Conservation (phyloP, 1,140 invertebrate species). For the Tyrophagus putrescentiae region DNA sequence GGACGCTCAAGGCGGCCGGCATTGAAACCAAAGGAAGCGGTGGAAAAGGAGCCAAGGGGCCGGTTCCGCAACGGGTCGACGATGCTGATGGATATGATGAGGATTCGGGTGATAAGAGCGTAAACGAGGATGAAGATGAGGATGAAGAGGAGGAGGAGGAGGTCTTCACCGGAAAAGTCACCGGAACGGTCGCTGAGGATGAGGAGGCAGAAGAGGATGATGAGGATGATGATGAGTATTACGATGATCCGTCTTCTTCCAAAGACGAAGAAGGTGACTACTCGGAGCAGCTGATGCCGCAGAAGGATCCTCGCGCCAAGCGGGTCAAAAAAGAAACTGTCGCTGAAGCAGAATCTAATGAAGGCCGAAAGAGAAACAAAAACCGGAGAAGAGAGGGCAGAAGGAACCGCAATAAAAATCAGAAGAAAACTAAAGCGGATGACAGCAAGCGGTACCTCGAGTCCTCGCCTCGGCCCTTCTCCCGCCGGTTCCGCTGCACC, state of each 20-base stretch:
- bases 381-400: neutral
- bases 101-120: neutral
- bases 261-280: constrained; percentile 5
- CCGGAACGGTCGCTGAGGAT: neutral
- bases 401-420: neutral
- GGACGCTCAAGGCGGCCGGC: neutral
- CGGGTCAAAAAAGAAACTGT: neutral
- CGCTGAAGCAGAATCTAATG: neutral
- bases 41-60: neutral
- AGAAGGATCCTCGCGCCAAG: neutral
- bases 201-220: neutral
- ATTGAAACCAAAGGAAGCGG: neutral
- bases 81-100: neutral
- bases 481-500: neutral
- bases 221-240: constrained; percentile 9
- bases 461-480: neutral
- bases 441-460: neutral
- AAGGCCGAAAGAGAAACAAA: neutral
- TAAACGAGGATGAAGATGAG: neutral
- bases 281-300: neutral
- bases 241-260: too few species aligned
- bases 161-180: too few species aligned
- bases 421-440: neutral
- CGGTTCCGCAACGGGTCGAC: neutral
- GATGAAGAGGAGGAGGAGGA: constrained; percentile 1